Evolutionary conservation across 2,888 invertebrate species (phyloP).

Genomic region (Aproaerema taeniolella): DNA sequence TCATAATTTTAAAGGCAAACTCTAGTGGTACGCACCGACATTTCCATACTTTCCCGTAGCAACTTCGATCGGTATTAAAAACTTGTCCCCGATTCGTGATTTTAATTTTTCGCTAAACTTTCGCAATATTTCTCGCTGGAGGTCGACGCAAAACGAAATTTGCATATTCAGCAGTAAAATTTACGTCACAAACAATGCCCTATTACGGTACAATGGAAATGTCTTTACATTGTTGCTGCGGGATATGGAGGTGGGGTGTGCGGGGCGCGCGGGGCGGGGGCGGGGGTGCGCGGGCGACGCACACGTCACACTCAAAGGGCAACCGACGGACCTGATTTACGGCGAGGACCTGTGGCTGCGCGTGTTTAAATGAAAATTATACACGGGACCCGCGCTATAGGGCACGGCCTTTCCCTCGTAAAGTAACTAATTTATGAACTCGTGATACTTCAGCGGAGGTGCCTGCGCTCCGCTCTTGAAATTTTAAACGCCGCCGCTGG

Average conservation of each 20-base stretch:
- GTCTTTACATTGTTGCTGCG: slow-evolving; percentile 67
- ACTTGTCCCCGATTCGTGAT: slow-evolving; percentile 60
- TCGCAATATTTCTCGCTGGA: slow-evolving; percentile 64
- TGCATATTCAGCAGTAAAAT: slow-evolving; percentile 72
- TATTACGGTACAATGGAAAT: slow-evolving; percentile 71
- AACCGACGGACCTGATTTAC: slow-evolving; percentile 61
- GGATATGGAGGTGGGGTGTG: slow-evolving; percentile 20
- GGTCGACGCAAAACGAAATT: slow-evolving; percentile 63
- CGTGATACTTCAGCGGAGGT: slow-evolving; percentile 56
- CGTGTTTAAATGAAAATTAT: slow-evolving; percentile 71
- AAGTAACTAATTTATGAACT: slow-evolving; percentile 71
- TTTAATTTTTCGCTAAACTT: slow-evolving; percentile 69
- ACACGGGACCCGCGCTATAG: slow-evolving; percentile 50
- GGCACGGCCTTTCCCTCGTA: slow-evolving; percentile 63
- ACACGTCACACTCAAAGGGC: slow-evolving; percentile 44
- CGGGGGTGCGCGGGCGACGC: slow-evolving; percentile 25
- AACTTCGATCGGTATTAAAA: slow-evolving; percentile 44
- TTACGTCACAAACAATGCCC: slow-evolving; percentile 72
- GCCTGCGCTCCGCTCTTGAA: slow-evolving; percentile 59
- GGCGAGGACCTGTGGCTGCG: slow-evolving; percentile 60
- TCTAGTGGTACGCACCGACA: slow-evolving; percentile 4
- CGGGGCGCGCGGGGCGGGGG: slow-evolving; percentile 25
- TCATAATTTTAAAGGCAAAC: slow-evolving; percentile 10
- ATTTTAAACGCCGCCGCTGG: slow-evolving; percentile 55
- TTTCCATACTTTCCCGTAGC: slow-evolving; percentile 28